Base-by-base conservation (phyloP, 92 coral and sea anemone species). In the Pocillopora meandrina region DNA sequence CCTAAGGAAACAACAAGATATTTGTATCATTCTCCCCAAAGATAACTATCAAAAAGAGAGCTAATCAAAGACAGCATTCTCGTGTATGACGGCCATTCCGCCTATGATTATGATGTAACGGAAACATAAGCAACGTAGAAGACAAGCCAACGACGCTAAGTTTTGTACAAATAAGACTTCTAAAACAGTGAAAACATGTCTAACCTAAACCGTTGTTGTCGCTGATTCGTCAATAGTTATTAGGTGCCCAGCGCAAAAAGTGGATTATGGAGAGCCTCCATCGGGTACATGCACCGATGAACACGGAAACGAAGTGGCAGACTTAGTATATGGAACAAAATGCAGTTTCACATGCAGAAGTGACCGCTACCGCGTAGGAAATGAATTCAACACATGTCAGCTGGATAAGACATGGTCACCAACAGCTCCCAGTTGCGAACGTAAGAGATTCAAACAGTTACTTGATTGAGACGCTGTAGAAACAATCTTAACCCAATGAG, bases 361-460 rank as follows among this genome's bases (percentile, higher is more conserved):
- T 15, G 98, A 96, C 9, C 93, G 76, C 70, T 78, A 92, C 20
- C 92, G 87, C 9, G 81, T 75, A 33, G 98, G 98, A 35, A 91
- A 89, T 47, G 77, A 83, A 34, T 61, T 72, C 34, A 78, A 93
- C 70, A 87, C 80, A 3, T 96, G 98, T 65, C 92, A 90, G 88
- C 60, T 77, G 65, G 88, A 87, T 69, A 87, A 82, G 35, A 66
- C 88, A 8, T 96, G 98, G 98, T 74, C 96, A 16, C 98, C 96
- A 18, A 56, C 80, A 3, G 23, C 82, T n/a, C 82, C 95, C 42
- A 61, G 83, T 69, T 96, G 98, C 72, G 75, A 87, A 82, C 87
- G 98, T 96, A 79, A 82, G 93, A 5, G 36, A 67, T 18, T 56
- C 23, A 74, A 42, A 42, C 52, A 42, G 52, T 42, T 42, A 42